Evolutionary conservation across 2,888 invertebrate species (phyloP), one percentile per base, ranked within the genome.

Genomic region (Phlogophora meticulosa): DNA sequence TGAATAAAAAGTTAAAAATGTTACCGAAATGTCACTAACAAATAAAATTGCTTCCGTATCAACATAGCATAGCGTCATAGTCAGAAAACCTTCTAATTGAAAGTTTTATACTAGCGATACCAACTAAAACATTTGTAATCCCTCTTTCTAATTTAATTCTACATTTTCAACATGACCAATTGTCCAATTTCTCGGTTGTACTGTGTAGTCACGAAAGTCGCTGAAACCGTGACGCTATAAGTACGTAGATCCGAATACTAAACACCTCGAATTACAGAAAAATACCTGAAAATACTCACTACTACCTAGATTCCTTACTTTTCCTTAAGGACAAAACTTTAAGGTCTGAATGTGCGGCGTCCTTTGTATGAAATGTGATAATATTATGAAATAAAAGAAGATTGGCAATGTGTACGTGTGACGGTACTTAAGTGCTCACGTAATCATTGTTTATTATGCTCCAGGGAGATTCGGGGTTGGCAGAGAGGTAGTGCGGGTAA

Each of bases 361-460:
- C 38, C n/a, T 55, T 28, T 20, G 17, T 42, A 42, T 17, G 36
- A 42, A 32, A 61, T 42, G 36, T 53, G 17, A 48, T 24, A 62
- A 48, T 62, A 59, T 49, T 75, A 45, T 59, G 17, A 61, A 61
- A 61, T 75, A 75, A 69, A 69, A 46, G 46, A 52, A 58, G n/a
- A 70, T 53, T 62, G 70, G 34, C 43, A 36, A 55, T 46, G 52
- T 52, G 20, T 58, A 40, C 40, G 40, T 32, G n/a, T 2, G 62
- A 42, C 17, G 48, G 34, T 73, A 55, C 57, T 49, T 57, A 69
- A 69, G 57, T 59, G 42, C 17, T 49, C 61, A 45, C 40, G 42
- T 70, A 70, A 73, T 76, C 71, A 76, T 49, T 46, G 72, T 69
- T 73, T 73, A 73, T 61, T 61, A 69, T 52, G 57, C 70, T 61